phyloP scores from a whole-genome alignment of 2,113 vertebrate species.

The rabbit (Oryctolagus cuniculus) region DNA sequence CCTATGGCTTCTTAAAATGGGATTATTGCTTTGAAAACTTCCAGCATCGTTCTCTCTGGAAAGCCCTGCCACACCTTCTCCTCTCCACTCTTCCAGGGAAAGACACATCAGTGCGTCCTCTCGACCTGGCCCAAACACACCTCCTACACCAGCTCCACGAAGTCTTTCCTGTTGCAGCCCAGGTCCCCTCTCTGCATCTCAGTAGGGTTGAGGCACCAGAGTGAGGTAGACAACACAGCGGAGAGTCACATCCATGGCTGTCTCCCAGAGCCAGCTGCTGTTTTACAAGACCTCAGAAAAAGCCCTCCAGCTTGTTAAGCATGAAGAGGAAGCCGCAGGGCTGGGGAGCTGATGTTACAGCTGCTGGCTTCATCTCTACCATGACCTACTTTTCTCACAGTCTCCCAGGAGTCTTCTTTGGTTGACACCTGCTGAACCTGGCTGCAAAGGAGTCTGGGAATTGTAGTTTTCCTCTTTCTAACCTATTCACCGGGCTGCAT shows the following conservation, averaged over 20 bases:
- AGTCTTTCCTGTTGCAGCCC: background rate
- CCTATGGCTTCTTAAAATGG: background rate
- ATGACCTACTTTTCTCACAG: background rate
- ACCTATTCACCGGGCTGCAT: fast-evolving
- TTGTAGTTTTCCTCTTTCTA: background rate
- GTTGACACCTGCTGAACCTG: background rate
- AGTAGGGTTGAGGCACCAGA: background rate
- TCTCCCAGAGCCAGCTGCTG: background rate
- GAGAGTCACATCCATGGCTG: fast-evolving
- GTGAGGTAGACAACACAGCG: background rate
- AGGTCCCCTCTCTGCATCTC: background rate
- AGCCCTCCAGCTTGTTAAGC: background rate
- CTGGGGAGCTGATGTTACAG: background rate
- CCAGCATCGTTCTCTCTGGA: background rate
- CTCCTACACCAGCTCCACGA: background rate
- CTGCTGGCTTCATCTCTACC: background rate
- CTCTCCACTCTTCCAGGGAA: background rate
- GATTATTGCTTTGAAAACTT: conserved; percentile 13
- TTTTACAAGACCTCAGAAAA: background rate
- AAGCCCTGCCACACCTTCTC: background rate
- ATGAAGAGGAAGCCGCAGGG: background rate
- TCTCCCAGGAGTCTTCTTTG: background rate
- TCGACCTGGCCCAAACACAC: background rate
- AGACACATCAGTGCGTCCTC: background rate
- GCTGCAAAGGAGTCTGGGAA: background rate